A percentile compares a stretch with the other conserved stretches of the same genome.
Conservation (phyloP, 2,113 vertebrate genomes). For the Dicrurus megarhynchus region DNA sequence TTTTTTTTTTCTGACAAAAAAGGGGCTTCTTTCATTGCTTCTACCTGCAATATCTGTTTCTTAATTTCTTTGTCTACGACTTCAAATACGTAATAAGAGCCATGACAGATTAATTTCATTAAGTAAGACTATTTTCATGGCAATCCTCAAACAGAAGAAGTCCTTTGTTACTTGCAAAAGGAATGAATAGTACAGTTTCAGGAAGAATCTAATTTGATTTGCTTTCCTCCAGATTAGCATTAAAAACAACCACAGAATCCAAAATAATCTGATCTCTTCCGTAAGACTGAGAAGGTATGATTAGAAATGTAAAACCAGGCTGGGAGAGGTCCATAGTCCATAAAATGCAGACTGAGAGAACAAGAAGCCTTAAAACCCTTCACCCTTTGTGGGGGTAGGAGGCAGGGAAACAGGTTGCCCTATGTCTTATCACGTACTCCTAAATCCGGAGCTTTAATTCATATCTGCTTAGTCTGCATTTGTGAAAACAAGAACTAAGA, state of each 20-base stretch:
- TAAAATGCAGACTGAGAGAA: not conserved
- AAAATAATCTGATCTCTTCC: slow-evolving; percentile 34
- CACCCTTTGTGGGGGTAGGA: not conserved
- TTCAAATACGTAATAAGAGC: not conserved
- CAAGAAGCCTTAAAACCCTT: not conserved
- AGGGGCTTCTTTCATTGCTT: not conserved
- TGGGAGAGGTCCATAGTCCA: not conserved
- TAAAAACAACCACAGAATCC: not conserved
- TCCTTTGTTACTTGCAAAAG: slow-evolving; percentile 9
- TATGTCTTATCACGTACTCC: not conserved
- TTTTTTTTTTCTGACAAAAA: not conserved
- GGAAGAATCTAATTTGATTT: not conserved
- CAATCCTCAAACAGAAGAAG: not conserved
- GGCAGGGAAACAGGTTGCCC: not conserved
- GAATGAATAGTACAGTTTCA: not conserved
- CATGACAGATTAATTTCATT: slow-evolving; percentile 21
- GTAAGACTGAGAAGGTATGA: not conserved
- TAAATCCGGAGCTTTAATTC: not conserved
- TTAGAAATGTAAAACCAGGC: slow-evolving; percentile 7
- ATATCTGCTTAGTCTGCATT: not conserved
- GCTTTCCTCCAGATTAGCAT: not conserved
- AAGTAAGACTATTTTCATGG: slow-evolving; percentile 27
- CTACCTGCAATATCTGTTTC: not conserved
- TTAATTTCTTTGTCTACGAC: slow-evolving; percentile 17
- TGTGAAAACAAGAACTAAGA: not conserved